Conservation (phyloP, 2,888 invertebrate genomes). For the Ashinkailepas kermadecensis region DNA sequence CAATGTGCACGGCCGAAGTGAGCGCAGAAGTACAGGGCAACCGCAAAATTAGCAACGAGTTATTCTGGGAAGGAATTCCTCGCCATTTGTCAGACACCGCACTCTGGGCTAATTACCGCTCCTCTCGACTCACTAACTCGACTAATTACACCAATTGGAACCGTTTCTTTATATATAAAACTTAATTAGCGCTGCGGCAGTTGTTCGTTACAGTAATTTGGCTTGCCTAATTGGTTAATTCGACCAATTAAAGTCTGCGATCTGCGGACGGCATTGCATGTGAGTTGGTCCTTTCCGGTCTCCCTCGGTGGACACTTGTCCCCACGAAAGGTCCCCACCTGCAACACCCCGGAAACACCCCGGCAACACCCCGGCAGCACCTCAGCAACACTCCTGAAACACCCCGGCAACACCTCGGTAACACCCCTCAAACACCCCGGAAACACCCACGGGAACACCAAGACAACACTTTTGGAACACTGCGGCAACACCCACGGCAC, state of each 20-base stretch:
- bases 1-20: background rate
- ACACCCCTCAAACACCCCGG: no score
- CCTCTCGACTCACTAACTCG: background rate
- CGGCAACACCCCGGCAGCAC: no score
- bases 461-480: no score
- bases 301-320: no score
- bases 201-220: constrained; percentile 5
- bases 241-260: background rate
- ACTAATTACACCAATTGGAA: constrained; percentile 5
- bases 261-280: background rate
- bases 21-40: background rate
- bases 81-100: background rate
- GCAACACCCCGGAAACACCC: no score
- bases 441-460: no score
- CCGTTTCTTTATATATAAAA: background rate
- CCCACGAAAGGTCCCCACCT: no score
- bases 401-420: no score
- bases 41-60: background rate
- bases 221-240: constrained; percentile 18
- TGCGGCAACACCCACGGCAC: no score
- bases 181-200: background rate
- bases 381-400: no score
- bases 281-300: background rate
- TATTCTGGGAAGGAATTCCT: background rate
- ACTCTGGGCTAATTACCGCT: background rate